A percentile compares a stretch with the other conserved stretches of the same genome.
Conservation (phyloP, 2,888 invertebrate genomes). For the Serrognathus titanus region DNA sequence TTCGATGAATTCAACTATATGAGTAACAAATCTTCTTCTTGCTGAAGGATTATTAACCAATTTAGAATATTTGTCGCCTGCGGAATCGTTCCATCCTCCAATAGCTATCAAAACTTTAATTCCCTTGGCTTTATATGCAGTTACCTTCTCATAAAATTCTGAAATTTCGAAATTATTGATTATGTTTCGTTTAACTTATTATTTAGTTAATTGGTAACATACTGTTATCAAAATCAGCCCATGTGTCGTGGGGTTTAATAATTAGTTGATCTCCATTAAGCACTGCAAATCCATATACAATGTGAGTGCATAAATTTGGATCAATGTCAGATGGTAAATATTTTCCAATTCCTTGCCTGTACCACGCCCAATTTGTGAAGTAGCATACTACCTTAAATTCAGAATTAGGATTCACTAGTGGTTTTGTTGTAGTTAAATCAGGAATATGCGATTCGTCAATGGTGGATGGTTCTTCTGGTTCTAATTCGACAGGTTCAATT, state of each 20-base stretch:
- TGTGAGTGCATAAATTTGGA: slow-evolving; percentile 82
- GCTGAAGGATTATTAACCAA: slow-evolving; percentile 72
- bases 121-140: slow-evolving; percentile 66
- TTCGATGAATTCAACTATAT: slow-evolving; percentile 74
- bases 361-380: slow-evolving; percentile 95
- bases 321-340: slow-evolving; percentile 81
- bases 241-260: slow-evolving; percentile 82
- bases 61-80: slow-evolving; percentile 82
- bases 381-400: slow-evolving; percentile 81
- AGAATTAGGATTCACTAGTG: slow-evolving; percentile 34
- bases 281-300: slow-evolving; percentile 90
- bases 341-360: slow-evolving; percentile 78
- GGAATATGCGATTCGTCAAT: slow-evolving; percentile 15
- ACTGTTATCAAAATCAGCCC: slow-evolving; percentile 88
- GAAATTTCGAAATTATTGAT: slow-evolving; percentile 10
- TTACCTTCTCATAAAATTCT: slow-evolving; percentile 86
- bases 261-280: slow-evolving; percentile 70
- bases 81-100: slow-evolving; percentile 95
- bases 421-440: slow-evolving; percentile 22
- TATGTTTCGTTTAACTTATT: slow-evolving; percentile 1
- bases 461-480: slow-evolving; percentile 10
- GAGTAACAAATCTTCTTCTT: slow-evolving; percentile 68
- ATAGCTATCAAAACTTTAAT: slow-evolving; percentile 82
- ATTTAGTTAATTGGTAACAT: slow-evolving; percentile 40
- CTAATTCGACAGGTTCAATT: slow-evolving; percentile 26